Percentiles rank a stretch among this genome's conserved stretches.
Conservation (phyloP, 2,113 vertebrate genomes). For the Geococcyx californianus region DNA sequence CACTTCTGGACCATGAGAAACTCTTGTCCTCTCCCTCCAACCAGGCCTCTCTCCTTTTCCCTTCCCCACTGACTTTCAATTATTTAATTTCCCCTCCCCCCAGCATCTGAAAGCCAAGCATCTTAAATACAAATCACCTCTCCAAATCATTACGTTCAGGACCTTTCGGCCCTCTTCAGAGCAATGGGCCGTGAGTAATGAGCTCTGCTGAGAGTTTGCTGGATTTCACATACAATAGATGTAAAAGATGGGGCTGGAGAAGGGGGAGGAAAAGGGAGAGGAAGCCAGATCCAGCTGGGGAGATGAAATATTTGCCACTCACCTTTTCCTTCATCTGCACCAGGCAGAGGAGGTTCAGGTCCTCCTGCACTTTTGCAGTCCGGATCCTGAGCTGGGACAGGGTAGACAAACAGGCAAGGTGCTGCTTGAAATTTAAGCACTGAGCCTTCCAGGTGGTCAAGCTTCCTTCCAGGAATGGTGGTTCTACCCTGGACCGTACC, state of each 20-base stretch:
- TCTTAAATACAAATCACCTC: slow-evolving; percentile 76
- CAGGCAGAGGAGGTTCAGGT: neutral
- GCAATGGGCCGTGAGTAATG: slow-evolving; percentile 60
- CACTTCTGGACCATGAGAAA: neutral
- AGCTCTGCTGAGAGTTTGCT: slow-evolving; percentile 75
- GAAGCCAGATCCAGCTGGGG: neutral
- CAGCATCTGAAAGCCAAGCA: slow-evolving; percentile 22
- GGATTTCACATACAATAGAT: slow-evolving; percentile 30
- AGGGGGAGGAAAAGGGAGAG: neutral
- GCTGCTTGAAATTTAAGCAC: neutral
- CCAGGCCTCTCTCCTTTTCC: neutral
- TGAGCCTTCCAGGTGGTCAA: neutral
- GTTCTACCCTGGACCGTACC: neutral
- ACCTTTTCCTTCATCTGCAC: neutral
- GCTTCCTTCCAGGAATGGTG: neutral
- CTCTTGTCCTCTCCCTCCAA: neutral
- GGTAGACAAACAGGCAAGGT: neutral
- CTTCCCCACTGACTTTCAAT: slow-evolving; percentile 42
- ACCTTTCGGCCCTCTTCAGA: slow-evolving; percentile 63
- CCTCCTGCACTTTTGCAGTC: neutral
- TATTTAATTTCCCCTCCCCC: slow-evolving; percentile 49
- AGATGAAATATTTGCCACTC: neutral
- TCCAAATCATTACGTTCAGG: slow-evolving; percentile 64
- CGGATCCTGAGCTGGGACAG: neutral
- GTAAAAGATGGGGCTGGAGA: neutral